phyloP scores from a whole-genome alignment of 2,113 vertebrate genomes.

The Ageneiosus marmoratus region DNA sequence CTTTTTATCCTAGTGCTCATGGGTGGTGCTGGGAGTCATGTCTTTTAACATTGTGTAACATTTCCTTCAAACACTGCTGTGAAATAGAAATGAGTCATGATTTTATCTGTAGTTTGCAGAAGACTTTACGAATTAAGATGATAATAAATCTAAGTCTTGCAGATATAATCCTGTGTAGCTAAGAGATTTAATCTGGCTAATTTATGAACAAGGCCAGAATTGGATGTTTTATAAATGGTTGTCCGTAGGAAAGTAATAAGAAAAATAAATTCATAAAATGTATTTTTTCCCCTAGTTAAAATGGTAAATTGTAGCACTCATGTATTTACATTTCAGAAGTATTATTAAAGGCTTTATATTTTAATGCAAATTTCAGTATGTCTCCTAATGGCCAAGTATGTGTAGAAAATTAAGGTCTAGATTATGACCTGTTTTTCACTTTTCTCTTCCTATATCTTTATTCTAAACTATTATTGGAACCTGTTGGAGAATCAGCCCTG shows the following conservation, averaged over 20 bases:
- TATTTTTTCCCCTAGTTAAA: not conserved
- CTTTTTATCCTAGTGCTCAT: not conserved
- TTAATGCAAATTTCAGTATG: not conserved
- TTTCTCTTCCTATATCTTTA: constrained; percentile 4
- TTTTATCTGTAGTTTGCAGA: not conserved
- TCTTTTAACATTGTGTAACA: not conserved
- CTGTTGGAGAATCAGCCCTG: constrained; percentile 31
- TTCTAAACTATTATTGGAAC: constrained; percentile 28
- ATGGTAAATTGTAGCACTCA: not conserved
- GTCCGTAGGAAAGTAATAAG: not conserved
- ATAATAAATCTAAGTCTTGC: not conserved
- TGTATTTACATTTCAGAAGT: not conserved
- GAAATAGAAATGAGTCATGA: not conserved
- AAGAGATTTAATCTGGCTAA: not conserved
- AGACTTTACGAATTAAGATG: too few species aligned
- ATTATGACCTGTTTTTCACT: not conserved
- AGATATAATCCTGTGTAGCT: not conserved
- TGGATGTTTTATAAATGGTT: not conserved
- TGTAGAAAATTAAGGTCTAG: not conserved
- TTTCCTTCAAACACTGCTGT: not conserved
- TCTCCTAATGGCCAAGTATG: not conserved
- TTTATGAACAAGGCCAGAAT: not conserved
- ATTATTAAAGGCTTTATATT: not conserved
- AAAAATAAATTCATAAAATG: not conserved
- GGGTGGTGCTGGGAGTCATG: not conserved